Base-by-base conservation (phyloP, 2,113 vertebrate species). In the Castor canadensis region DNA sequence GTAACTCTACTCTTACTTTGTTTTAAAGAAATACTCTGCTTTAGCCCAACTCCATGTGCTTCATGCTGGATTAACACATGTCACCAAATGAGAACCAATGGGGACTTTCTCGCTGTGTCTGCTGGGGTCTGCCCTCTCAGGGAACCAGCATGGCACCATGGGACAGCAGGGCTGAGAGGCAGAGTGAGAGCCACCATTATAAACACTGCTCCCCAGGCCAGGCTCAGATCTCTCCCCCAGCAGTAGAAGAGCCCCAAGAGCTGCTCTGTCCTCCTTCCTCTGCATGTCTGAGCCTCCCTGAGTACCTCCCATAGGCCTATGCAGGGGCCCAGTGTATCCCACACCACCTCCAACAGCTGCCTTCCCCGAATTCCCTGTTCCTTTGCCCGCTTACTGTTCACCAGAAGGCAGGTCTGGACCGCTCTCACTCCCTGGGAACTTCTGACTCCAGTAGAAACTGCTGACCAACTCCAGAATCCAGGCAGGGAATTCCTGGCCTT, bases 191-290 rank as follows among this genome's bases (percentile, higher is more conserved):
- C n/a, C 19, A 1, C 32, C 40, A 2, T 40, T 75, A 24, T 52
- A 19, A 49, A 32, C 0, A 0, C 2, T 7, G 3, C 13, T 13
- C 40, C 8, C 72, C 1, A 0, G n/a, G 38, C 17, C 60, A 32
- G 84, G 47, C 30, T 64, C 85, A 24, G 26, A 6, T 47, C 6
- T 32, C 20, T 40, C 22, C 30, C 0, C 56, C 47, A n/a, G 7
- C 0, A 4, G 1, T 5, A 5, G 7, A 43, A 28, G 64, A 64
- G 9, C 52, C 49, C 49, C 58, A 22, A 10, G 30, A 20, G 19
- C 19, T 8, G 15, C 0, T 4, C 13, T 15, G 1, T 9, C 3
- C 1, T 9, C 73, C 43, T 49, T 64, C 56, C 22, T 76, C 24
- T 2, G 19, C 49, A 6, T 11, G 49, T 20, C 38, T 12, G 5